These are phyloP conservation scores for Mizuhopecten yessoensis DNA, from an alignment of 1,140 invertebrate species.

Conservation along the genomic window DNA sequence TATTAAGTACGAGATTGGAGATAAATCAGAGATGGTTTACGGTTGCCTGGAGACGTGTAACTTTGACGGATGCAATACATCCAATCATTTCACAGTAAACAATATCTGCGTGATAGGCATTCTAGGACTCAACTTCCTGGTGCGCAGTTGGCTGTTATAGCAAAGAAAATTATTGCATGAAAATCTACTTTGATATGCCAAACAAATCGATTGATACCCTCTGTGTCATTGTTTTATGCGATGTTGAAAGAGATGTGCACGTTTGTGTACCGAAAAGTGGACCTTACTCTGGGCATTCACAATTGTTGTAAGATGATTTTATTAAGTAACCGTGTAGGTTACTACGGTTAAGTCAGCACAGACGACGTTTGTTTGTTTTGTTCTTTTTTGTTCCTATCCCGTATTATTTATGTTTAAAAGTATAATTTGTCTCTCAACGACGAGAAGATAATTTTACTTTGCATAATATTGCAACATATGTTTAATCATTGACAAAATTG, in stretches of 20 bases:
- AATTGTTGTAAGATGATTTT: not conserved
- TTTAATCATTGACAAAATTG: too few species aligned
- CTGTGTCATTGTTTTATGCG: not conserved
- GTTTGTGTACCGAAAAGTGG: not conserved
- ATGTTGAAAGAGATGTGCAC: not conserved
- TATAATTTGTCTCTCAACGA: not conserved
- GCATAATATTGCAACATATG: too few species aligned
- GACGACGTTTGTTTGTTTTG: not conserved
- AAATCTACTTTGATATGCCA: slow-evolving; percentile 7
- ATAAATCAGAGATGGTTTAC: slow-evolving; percentile 48
- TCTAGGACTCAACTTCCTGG: slow-evolving; percentile 6
- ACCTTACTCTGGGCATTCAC: not conserved
- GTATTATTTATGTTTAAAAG: not conserved
- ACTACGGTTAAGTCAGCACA: not conserved
- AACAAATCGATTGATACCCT: slow-evolving; percentile 31
- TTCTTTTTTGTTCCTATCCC: not conserved
- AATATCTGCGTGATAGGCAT: slow-evolving; percentile 13
- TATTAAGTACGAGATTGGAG: slow-evolving; percentile 67
- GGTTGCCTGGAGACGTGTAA: slow-evolving; percentile 51
- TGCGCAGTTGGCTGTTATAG: not conserved
- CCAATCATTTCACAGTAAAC: slow-evolving; percentile 14
- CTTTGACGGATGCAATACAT: slow-evolving; percentile 48
- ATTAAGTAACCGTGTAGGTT: not conserved
- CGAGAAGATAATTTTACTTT: not conserved
- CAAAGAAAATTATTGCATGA: not conserved